Base-by-base conservation (phyloP, 2,113 vertebrate genomes). In the Cyanocitta stelleri region DNA sequence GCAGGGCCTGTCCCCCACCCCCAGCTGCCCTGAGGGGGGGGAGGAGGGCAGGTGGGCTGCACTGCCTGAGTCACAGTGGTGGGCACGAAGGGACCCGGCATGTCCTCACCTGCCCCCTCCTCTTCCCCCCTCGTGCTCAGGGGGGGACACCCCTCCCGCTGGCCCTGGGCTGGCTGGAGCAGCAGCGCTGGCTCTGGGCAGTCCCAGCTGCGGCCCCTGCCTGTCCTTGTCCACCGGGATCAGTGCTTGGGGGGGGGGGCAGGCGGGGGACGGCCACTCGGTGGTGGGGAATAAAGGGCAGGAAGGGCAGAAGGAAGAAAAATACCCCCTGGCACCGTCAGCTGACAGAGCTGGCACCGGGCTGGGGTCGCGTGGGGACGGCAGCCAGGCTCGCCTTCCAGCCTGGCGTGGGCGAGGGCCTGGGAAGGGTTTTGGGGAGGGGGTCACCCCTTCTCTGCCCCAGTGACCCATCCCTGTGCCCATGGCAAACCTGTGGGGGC, bases 91-190 rank as follows among this genome's bases (percentile, higher is more conserved):
- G 32, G 48, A 32, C 68, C 39, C 0, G 1, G 73, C 43, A 1
- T 58, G 81, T 87, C 96, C 92, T 93, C 43, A 4, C 68, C 51
- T 93, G 90, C 81, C 23, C 80, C 63, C 30, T 91, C 44, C 24
- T 26, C 9, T 6, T 58, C 44, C 52, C 23, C 35, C 17, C 26
- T 43, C 0, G 7, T 9, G 37, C n/a, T 27, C 8, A 17, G 21
- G 19, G 41, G 41, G 43, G 44, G 33, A 14, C 26, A 2, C 12
- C 46, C 59, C 39, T 46, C 46, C 59, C 1, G 7, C 46, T 37
- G 83, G 48, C 41, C 2, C 75, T 6, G 56, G 17, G 19, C 75
- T 78, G 80, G 54, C 80, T 6, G 2, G 79, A 64, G 68, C 85
- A 76, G 89, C 11, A 3, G 48, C 0, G n/a, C 88, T 74, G 71